Conservation (phyloP, 2,113 vertebrate species). For the Dicrurus megarhynchus region DNA sequence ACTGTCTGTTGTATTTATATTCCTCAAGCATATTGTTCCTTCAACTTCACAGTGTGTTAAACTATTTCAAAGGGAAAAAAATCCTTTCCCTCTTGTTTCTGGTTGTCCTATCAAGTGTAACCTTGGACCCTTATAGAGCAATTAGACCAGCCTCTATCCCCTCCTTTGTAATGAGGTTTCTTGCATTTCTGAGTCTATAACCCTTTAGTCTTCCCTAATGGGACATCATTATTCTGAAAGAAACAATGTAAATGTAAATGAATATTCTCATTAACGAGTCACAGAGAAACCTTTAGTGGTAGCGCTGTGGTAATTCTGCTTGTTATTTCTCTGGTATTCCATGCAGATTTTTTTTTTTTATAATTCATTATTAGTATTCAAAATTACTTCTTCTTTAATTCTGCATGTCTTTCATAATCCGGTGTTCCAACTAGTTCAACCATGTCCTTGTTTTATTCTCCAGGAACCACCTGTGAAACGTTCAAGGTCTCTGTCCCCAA, state of each 20-base stretch:
- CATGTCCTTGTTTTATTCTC: slow-evolving; percentile 85
- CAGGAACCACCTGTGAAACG: slow-evolving; percentile 88
- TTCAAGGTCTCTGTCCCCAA: slow-evolving; percentile 93
- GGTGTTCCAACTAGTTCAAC: slow-evolving; percentile 82
- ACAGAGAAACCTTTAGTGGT: slow-evolving; percentile 93
- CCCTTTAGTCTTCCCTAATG: slow-evolving; percentile 99
- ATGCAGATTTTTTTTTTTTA: slow-evolving; percentile 86
- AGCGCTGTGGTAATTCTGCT: slow-evolving; percentile 87
- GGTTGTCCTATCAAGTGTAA: slow-evolving; percentile 99
- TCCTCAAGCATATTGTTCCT: slow-evolving; percentile 97
- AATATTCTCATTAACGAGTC: slow-evolving; percentile 99
- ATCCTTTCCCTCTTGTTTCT: slow-evolving; percentile 91
- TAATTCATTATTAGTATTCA: slow-evolving; percentile 95
- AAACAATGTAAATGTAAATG: slow-evolving; percentile 99
- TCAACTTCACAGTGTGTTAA: slow-evolving; percentile 91
- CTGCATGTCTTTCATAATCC: slow-evolving; percentile 86
- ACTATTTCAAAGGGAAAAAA: slow-evolving; percentile 91
- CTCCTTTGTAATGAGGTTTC: slow-evolving; percentile 99
- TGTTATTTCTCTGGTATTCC: slow-evolving; percentile 91
- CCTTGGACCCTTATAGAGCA: slow-evolving; percentile 99
- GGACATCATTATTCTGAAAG: slow-evolving; percentile 99
- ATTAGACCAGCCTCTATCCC: slow-evolving; percentile 98
- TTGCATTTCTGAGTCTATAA: slow-evolving; percentile 99
- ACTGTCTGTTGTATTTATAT: slow-evolving; percentile 94
- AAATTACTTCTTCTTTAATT: slow-evolving; percentile 92